phyloP scores from a whole-genome alignment of 2,797 vertebrate genomes.

The Parambassis ranga region DNA sequence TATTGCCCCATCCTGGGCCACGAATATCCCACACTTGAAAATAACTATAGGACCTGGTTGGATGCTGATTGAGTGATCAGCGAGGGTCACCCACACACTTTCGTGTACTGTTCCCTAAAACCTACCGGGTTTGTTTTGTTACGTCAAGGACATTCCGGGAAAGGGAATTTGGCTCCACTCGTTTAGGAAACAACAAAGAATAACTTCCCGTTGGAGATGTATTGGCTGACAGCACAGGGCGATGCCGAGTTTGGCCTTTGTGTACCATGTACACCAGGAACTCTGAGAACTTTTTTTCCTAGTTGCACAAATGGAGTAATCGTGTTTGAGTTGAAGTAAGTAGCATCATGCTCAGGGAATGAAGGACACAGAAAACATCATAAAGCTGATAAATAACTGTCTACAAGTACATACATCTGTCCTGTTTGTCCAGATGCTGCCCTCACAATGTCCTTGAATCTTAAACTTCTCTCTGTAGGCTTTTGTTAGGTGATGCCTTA shows the following conservation, averaged over 20 bases:
- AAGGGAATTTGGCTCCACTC: slow-evolving; percentile 43
- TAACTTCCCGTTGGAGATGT: slow-evolving; percentile 63
- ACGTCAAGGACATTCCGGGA: slow-evolving; percentile 44
- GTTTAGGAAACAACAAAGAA: slow-evolving; percentile 57
- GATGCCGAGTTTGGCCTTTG: slow-evolving; percentile 31
- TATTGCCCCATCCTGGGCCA: slow-evolving; percentile 54
- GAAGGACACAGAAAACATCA: too few species aligned
- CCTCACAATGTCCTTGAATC: background rate
- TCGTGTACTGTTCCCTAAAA: slow-evolving; percentile 31
- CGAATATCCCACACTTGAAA: slow-evolving; percentile 67
- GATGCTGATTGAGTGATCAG: slow-evolving; percentile 24
- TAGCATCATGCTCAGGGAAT: too few species aligned
- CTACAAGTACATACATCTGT: background rate
- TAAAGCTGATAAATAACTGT: background rate
- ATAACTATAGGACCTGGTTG: slow-evolving; percentile 48
- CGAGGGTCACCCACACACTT: slow-evolving; percentile 17
- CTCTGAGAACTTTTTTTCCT: background rate
- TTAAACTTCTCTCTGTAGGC: background rate
- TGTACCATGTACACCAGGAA: slow-evolving; percentile 34
- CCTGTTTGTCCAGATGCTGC: slow-evolving; percentile 1
- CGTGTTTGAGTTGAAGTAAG: too few species aligned
- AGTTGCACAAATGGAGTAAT: background rate
- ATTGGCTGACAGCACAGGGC: slow-evolving; percentile 19
- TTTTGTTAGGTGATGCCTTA: slow-evolving; percentile 18
- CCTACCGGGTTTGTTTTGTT: slow-evolving; percentile 38